A percentile compares a stretch with the other conserved stretches of the same genome.
phyloP scores from a whole-genome alignment of 2,113 vertebrate species.

The Bostrychus sinensis region DNA sequence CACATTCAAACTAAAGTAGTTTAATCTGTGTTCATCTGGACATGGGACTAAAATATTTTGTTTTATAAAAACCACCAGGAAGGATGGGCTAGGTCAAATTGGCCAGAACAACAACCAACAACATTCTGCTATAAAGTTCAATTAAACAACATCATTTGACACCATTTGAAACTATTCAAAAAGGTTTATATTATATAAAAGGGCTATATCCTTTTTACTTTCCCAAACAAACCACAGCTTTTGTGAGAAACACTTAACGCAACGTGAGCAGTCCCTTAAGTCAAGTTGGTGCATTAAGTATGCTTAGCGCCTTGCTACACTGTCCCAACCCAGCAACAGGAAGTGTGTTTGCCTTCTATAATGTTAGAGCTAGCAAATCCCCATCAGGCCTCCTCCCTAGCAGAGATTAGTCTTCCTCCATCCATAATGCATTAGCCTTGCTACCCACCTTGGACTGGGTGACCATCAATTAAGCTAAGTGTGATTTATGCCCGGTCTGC shows the following conservation, averaged over 20 bases:
- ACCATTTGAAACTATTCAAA: too few relatives aligned
- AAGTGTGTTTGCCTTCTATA: slow-evolving; percentile 30
- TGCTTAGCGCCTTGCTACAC: slow-evolving; percentile 26
- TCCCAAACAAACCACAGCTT: background rate
- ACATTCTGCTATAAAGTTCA: too few relatives aligned
- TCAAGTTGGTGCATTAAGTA: slow-evolving; percentile 17
- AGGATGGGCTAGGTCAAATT: too few relatives aligned
- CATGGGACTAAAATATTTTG: too few relatives aligned
- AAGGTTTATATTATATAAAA: background rate
- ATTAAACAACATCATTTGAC: too few relatives aligned
- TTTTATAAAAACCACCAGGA: too few relatives aligned
- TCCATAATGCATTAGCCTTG: slow-evolving; percentile 40
- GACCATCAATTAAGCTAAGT: slow-evolving; percentile 37
- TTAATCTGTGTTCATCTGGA: too few relatives aligned
- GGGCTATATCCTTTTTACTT: background rate
- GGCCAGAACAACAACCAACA: too few relatives aligned
- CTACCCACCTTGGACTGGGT: slow-evolving; percentile 37
- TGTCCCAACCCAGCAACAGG: slow-evolving; percentile 22
- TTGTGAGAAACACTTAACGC: slow-evolving; percentile 17
- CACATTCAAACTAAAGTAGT: too few relatives aligned
- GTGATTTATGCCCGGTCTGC: slow-evolving; percentile 19
- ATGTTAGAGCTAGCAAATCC: slow-evolving; percentile 25
- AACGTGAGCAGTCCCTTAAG: slow-evolving; percentile 9
- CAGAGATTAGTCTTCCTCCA: slow-evolving; percentile 28
- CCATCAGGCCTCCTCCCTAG: slow-evolving; percentile 19